Evolutionary conservation across 2,888 invertebrate genomes (phyloP), one percentile per base, ranked within the genome.

Genomic region (Carpatolechia fugitivella): DNA sequence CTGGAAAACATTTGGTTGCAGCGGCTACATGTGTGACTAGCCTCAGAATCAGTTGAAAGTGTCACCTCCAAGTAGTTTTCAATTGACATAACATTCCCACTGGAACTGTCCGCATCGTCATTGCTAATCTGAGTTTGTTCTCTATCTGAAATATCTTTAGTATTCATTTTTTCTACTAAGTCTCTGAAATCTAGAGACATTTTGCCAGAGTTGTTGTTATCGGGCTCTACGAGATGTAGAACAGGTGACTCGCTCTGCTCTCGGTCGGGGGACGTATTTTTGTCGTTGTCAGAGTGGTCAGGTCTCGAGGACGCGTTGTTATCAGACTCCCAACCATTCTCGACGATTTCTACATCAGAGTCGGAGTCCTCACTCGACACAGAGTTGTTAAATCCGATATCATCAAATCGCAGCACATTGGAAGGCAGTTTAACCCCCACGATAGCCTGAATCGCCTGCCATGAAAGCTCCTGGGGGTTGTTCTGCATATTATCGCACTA

Each of bases 401-500:
- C 90, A 68, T 91, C 91, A 67, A 91, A 91, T 66, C 91, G 83
- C 70, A 91, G 85, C 67, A 91, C 89, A 70, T 89, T 90, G 59
- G 89, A 74, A 69, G 90, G 90, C 69, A 91, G 86, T 80, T 91
- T 90, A 78, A 91, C 91, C 82, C 91, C 91, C 72, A 91, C 90
- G 67, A 91, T 91, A 84, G 88, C 82, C 80, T 91, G 90, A 77
- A 91, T 91, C 80, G 90, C 91, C 82, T 91, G 90, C 91, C 91
- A 91, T 87, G 91, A 91, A 85, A 91, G 91, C 88, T 91, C 88
- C 84, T 90, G 91, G 87, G 90, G 90, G 90, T 90, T 90, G 88
- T 86, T 90, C 90, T 91, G 91, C 91, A 91, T 90, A 88, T 87
- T 90, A 88, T 86, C 84, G 90, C 79, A 86, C 90, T 88, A 91